phyloP scores from a whole-genome alignment of 1,140 invertebrate genomes.

The Lutraria rhynchaena region DNA sequence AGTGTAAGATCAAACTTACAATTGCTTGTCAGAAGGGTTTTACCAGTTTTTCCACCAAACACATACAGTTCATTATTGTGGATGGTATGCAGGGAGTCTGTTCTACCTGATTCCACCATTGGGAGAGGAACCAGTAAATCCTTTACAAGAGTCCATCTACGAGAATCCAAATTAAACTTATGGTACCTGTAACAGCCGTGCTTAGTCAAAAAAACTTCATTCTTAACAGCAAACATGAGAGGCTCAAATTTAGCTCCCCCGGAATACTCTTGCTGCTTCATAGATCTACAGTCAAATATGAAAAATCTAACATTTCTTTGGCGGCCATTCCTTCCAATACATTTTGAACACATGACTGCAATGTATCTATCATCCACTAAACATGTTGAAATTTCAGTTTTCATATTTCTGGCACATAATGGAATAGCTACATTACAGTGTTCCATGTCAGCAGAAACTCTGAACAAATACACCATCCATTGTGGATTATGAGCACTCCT shows the following conservation, averaged over 20 bases:
- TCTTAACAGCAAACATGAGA: conserved; percentile 59
- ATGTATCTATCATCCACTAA: conserved; percentile 60
- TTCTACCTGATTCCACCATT: conserved; percentile 54
- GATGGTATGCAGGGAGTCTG: conserved; percentile 58
- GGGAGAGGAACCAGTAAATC: conserved; percentile 59
- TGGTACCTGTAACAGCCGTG: conserved; percentile 64
- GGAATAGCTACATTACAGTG: conserved; percentile 60
- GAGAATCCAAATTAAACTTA: conserved; percentile 60
- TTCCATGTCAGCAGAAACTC: conserved; percentile 57
- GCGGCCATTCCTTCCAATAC: conserved; percentile 34
- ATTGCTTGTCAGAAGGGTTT: conserved; percentile 56
- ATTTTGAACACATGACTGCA: conserved; percentile 70
- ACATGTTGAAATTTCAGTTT: conserved; percentile 60
- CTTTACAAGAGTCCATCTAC: conserved; percentile 56
- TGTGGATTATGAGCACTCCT: conserved; percentile 3
- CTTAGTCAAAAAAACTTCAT: conserved; percentile 64
- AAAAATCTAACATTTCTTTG: conserved; percentile 52
- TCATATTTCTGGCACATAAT: conserved; percentile 64
- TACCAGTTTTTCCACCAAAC: conserved; percentile 69
- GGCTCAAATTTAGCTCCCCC: conserved; percentile 61
- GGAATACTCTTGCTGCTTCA: conserved; percentile 58
- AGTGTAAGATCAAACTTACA: conserved; percentile 62
- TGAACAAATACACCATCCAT: conserved; percentile 63
- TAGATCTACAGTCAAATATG: conserved; percentile 47
- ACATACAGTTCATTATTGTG: conserved; percentile 68